Conservation (phyloP, 2,888 invertebrate species). For the Conchocele bisecta region DNA sequence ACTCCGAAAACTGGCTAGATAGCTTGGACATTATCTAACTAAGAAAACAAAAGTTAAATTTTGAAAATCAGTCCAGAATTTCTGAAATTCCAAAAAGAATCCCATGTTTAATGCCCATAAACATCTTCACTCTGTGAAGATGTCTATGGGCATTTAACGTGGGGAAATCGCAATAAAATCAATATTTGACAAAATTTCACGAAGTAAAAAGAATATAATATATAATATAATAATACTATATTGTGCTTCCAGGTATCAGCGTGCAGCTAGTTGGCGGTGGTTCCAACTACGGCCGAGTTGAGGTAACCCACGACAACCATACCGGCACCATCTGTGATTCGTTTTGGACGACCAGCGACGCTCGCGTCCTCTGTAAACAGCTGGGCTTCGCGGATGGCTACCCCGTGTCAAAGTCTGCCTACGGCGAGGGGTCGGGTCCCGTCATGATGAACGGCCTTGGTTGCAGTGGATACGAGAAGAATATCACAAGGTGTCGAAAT, state of each 20-base stretch:
- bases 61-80: too few species aligned
- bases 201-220: too few species aligned
- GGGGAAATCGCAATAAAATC: too few species aligned
- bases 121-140: too few species aligned
- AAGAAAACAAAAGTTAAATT: too few species aligned
- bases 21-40: too few species aligned
- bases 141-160: too few species aligned
- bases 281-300: constrained; percentile 67
- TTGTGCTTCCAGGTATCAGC: constrained; percentile 46
- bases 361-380: constrained; percentile 68
- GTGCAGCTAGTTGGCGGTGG: constrained; percentile 63
- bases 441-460: constrained; percentile 68
- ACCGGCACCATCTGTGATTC: constrained; percentile 73
- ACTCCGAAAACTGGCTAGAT: too few species aligned
- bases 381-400: constrained; percentile 70
- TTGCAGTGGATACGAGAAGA: constrained; percentile 66
- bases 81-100: too few species aligned
- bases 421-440: constrained; percentile 62
- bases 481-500: constrained; percentile 65
- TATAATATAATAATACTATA: too few species aligned
- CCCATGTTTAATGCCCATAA: too few species aligned
- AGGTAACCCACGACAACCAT: constrained; percentile 65
- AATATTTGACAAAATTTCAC: too few species aligned
- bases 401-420: constrained; percentile 61
- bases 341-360: constrained; percentile 69